Evolutionary conservation across 2,888 invertebrate species (phyloP), one percentile per base, ranked within the genome.

Genomic region (Idaea dimidiata): DNA sequence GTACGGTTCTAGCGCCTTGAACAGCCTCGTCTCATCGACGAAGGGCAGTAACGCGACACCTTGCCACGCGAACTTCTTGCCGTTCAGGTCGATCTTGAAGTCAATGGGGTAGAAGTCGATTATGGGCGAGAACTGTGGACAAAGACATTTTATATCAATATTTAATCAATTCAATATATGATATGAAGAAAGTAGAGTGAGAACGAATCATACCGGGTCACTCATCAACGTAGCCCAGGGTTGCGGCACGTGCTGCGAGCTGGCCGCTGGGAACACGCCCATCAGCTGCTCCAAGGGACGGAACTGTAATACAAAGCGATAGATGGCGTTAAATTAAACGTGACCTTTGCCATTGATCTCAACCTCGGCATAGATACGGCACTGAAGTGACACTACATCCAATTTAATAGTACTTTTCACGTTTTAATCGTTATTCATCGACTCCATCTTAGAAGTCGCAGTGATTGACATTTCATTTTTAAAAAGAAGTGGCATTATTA

Each of bases 41-140:
- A 99, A 99, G 6, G 99, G 99, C 67, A 99, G 90, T 55, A 99
- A 88, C 0, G 99, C 99, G 1, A 99, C 99, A 57, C 99, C 99
- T 91, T 99, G 99, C 99, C 99, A 99, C 59, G 99, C 99, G 91
- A 97, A 99, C 88, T 99, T 99, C 91, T 99, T 99, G 43, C 99
- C 99, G 90, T 99, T 99, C 71, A 99, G 92, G 90, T 99, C 99
- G 67, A 99, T 98, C 88, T 97, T 97, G 89, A 99, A 99, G 86
- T 99, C 98, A 81, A 95, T 96, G 0, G 99, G 99, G 91, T 99
- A 99, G 93, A 99, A 99, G 88, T 99, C 99, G 75, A 99, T 99
- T 65, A 99, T 99, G 0, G 97, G 92, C 0, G 99, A 99, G 73
- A 96, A 95, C 95, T 97, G 87, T n/a, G 82, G 80, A 57, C 60